Base-by-base conservation (phyloP, 2,797 vertebrate genomes). In the Microhierax caerulescens region DNA sequence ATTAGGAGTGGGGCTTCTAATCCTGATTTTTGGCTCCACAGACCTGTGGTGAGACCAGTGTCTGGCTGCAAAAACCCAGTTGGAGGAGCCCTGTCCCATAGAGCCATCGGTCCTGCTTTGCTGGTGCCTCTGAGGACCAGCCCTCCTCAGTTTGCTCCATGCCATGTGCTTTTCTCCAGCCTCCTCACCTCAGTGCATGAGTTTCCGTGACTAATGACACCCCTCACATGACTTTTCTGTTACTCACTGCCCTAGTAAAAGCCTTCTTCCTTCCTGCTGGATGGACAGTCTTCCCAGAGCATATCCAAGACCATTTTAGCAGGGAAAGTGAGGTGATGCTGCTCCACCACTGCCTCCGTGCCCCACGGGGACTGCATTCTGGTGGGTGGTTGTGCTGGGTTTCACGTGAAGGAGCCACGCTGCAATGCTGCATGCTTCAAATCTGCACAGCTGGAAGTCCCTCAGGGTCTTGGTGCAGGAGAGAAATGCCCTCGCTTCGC, bases 331-430 rank as follows among this genome's bases (percentile, higher is more conserved):
- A 39, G 34, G 37, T 28, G 12, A n/a, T 14, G 30, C 5, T 32
- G 39, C 34, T 61, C 59, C 37, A 3, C 64, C 19, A 5, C 43
- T 73, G 34, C 4, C 9, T 8, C 20, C 1, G 1, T 68, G 56
- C 23, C 48, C 36, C 7, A 0, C 3, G 20, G 24, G 21, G 47
- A 21, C 36, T 47, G 48, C 0, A 0, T 36, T 65, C 1, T 0
- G 32, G 12, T 30, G 37, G 15, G 18, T 3, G 1, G 19, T 45
- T 77, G 9, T 60, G 36, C 51, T 43, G 47, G 28, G 28, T 45
- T 88, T 86, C 45, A 28, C 22, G 3, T 0, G 0, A 80, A 57
- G 43, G 23, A 89, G 21, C 68, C 0, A 0, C 60, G 8, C n/a
- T 37, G 45, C 45, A 60, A 4, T 24, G 50, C 36, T 34, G 13